Evolutionary conservation across 1,140 invertebrate genomes (phyloP).

Genomic region (Drosophila ficusphila): DNA sequence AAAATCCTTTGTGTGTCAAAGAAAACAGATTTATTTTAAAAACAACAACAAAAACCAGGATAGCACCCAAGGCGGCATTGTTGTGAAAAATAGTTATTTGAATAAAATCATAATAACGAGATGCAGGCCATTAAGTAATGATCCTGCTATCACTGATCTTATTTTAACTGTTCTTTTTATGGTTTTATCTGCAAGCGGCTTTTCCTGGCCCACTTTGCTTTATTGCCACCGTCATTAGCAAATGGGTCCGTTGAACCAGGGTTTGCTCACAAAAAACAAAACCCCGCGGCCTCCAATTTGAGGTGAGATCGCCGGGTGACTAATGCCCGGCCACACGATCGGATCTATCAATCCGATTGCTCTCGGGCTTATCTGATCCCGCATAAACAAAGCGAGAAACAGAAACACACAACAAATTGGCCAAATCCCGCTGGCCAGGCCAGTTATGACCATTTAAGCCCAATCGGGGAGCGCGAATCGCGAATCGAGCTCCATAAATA

Average conservation of each 20-base stretch:
- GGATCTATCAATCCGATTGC: slow-evolving; percentile 35
- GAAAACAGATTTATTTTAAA: too few species aligned
- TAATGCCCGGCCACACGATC: slow-evolving; percentile 32
- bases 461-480: slow-evolving; percentile 34
- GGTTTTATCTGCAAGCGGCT: neutral
- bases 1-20: too few species aligned
- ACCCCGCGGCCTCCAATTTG: slow-evolving; percentile 5
- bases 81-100: too few species aligned
- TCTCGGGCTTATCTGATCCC: slow-evolving; percentile 29
- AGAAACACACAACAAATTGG: slow-evolving; percentile 46
- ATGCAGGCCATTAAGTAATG: too few species aligned
- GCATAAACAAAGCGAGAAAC: slow-evolving; percentile 13
- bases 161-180: neutral
- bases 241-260: slow-evolving; percentile 26
- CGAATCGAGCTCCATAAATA: slow-evolving; percentile 61
- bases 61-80: too few species aligned
- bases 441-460: slow-evolving; percentile 56
- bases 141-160: too few species aligned
- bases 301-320: slow-evolving; percentile 35
- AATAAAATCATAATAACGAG: too few species aligned
- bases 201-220: slow-evolving; percentile 10
- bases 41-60: too few species aligned
- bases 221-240: slow-evolving; percentile 12
- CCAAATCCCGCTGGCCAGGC: slow-evolving; percentile 32
- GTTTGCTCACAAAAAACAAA: neutral